Evolutionary conservation across 2,888 invertebrate genomes (phyloP).

Genomic region (Sinelater perroti): DNA sequence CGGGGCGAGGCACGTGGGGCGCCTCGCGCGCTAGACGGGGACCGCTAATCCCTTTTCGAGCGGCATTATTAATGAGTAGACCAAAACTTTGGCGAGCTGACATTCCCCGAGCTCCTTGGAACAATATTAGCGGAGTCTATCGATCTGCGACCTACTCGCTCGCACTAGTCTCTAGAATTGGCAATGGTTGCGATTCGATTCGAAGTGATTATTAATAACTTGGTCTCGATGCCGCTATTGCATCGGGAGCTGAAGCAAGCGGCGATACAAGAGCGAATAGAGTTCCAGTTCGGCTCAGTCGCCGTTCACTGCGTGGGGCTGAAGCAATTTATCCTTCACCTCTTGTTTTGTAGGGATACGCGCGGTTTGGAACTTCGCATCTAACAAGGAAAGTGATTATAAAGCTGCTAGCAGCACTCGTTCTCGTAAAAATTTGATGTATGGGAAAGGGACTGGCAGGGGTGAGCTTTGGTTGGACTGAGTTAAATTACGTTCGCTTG

Average conservation of each 20-base stretch:
- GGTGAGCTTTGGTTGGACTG: too few relatives aligned
- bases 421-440: not conserved
- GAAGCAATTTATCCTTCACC: conserved; percentile 9
- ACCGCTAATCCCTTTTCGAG: conserved; percentile 53
- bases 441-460: too few relatives aligned
- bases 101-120: conserved; percentile 47
- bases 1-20: conserved; percentile 32
- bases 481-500: too few relatives aligned
- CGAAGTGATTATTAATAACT: conserved; percentile 28
- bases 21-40: conserved; percentile 44
- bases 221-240: conserved; percentile 1
- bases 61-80: conserved; percentile 53
- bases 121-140: conserved; percentile 49
- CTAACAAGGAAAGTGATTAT: conserved; percentile 7
- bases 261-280: too few relatives aligned
- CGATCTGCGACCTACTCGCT: conserved; percentile 44
- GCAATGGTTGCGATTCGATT: conserved; percentile 34
- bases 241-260: too few relatives aligned
- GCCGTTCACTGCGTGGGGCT: conserved; percentile 3
- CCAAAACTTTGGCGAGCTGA: conserved; percentile 49
- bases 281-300: too few relatives aligned
- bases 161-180: conserved; percentile 38
- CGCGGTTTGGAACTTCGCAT: not conserved
- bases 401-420: not conserved
- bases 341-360: conserved; percentile 1